These are phyloP conservation scores for Chironomus riparius DNA, from an alignment of 2,888 invertebrate genomes.

Conservation along the genomic window DNA sequence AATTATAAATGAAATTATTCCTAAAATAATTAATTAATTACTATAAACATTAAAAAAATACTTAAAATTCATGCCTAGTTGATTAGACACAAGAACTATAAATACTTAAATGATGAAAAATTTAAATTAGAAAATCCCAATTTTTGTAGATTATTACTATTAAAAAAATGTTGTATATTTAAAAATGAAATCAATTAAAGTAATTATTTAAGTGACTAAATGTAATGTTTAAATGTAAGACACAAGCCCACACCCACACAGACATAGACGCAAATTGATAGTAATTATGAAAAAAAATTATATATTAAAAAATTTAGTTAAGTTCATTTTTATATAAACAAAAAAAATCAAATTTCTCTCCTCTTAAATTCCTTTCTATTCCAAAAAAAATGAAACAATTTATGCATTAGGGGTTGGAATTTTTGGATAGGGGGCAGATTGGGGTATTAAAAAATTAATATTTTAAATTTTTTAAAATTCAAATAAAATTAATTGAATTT, in stretches of 20 bases:
- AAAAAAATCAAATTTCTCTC: too few relatives aligned
- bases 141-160: not conserved
- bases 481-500: too few relatives aligned
- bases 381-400: too few relatives aligned
- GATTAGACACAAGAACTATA: not conserved
- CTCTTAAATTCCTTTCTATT: too few relatives aligned
- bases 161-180: not conserved
- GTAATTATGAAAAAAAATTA: not conserved
- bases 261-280: not conserved
- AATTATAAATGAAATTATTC: slow-evolving; percentile 1
- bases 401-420: too few relatives aligned
- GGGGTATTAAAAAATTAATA: too few relatives aligned
- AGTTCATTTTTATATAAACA: too few relatives aligned
- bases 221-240: not conserved
- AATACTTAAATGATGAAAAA: not conserved
- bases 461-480: too few relatives aligned
- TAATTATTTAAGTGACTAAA: not conserved
- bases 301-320: too few relatives aligned
- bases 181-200: not conserved
- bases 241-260: not conserved
- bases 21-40: not conserved
- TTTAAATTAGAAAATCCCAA: not conserved
- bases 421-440: too few relatives aligned
- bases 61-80: not conserved
- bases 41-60: not conserved